A percentile compares a stretch with the other conserved stretches of the same genome.
Evolutionary conservation across 2,113 vertebrate species (phyloP).

Genomic region (Struthidea cinerea): DNA sequence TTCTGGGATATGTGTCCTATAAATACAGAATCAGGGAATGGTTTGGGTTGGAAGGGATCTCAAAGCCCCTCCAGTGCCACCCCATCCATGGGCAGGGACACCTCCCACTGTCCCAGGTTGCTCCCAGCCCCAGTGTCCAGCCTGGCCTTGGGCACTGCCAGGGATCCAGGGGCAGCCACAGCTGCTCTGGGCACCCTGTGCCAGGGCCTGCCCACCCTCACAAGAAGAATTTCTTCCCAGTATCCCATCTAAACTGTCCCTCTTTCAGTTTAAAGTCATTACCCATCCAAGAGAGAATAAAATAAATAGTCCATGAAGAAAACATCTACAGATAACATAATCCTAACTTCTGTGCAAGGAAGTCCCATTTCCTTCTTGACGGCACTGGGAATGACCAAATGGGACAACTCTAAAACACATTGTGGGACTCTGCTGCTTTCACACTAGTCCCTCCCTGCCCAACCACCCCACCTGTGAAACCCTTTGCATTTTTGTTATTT

Average conservation of each 20-base stretch:
- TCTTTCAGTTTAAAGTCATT: not conserved
- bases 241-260: not conserved
- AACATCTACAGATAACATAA: not conserved
- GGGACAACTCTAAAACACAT: not conserved
- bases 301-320: rapidly evolving
- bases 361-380: not conserved
- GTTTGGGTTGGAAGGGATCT: no score
- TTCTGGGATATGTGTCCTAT: not conserved
- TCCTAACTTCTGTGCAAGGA: not conserved
- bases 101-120: not conserved
- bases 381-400: not conserved
- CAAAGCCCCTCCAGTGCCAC: rapidly evolving
- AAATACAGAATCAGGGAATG: not conserved
- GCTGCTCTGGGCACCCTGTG: not conserved
- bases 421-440: not conserved
- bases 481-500: not conserved
- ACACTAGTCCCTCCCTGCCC: rapidly evolving
- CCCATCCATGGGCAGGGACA: not conserved
- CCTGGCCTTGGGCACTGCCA: not conserved
- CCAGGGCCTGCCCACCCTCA: not conserved
- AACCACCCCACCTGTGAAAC: not conserved
- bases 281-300: not conserved
- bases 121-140: not conserved
- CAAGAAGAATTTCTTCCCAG: not conserved
- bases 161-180: not conserved